Percentiles rank a stretch among this genome's conserved stretches.
phyloP scores from a whole-genome alignment of 2,113 vertebrate species.

The Rattus rattus region DNA sequence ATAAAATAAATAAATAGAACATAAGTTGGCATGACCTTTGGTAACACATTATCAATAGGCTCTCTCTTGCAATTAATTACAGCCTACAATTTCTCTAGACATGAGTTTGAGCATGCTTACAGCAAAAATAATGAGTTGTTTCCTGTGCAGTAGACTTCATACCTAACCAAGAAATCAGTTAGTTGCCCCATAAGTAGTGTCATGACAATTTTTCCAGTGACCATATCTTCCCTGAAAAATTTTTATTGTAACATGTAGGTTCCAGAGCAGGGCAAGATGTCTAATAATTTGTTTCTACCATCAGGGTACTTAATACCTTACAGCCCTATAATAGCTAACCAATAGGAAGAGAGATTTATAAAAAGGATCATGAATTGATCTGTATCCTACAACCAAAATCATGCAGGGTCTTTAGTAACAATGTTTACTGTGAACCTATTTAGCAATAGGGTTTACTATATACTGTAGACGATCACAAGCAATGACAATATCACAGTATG shows the following conservation, averaged over 20 bases:
- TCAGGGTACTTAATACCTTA: no score
- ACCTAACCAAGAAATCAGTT: not conserved
- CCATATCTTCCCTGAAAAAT: not conserved
- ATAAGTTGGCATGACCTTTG: not conserved
- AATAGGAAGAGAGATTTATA: no score
- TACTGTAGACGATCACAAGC: no score
- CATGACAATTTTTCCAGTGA: not conserved
- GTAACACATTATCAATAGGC: not conserved
- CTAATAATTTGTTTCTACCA: not conserved
- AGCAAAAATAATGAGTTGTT: not conserved
- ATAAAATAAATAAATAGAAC: not conserved
- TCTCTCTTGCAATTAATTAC: not conserved
- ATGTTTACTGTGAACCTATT: no score
- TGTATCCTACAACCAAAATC: no score
- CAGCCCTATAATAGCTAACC: no score
- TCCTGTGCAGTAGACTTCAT: not conserved
- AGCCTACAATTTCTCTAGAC: not conserved
- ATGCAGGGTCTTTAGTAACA: no score
- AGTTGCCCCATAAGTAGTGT: not conserved
- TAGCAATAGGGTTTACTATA: no score
- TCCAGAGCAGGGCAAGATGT: not conserved
- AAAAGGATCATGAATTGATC: no score
- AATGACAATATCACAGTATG: no score
- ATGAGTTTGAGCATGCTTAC: not conserved
- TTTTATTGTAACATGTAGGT: not conserved